Conservation (phyloP, 2,113 vertebrate genomes). For the Neogobius melanostomus region DNA sequence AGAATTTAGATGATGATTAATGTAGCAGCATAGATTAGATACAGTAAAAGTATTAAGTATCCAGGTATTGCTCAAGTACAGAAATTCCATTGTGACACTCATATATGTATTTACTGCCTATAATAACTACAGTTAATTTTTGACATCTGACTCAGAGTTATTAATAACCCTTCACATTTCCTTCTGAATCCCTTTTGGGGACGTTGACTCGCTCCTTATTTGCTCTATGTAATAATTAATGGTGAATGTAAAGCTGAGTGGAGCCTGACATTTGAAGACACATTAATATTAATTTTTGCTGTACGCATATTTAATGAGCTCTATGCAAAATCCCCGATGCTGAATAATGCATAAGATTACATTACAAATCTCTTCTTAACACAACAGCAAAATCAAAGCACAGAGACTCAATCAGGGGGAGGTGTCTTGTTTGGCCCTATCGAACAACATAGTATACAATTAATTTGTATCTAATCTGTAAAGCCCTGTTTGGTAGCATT, state of each 20-base stretch:
- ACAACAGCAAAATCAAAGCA: constrained; percentile 10
- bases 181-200: constrained; percentile 24
- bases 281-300: constrained; percentile 55
- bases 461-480: constrained; percentile 1
- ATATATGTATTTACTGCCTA: background rate
- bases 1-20: too few relatives aligned
- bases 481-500: constrained; percentile 15
- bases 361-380: constrained; percentile 21
- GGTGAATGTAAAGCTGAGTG: constrained; percentile 14
- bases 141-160: background rate
- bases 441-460: background rate
- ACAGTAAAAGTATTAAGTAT: too few relatives aligned
- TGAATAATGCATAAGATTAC: constrained; percentile 56
- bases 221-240: constrained; percentile 50
- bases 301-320: constrained; percentile 44
- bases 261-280: constrained; percentile 33
- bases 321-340: constrained; percentile 38
- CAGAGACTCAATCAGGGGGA: background rate
- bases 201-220: constrained; percentile 27
- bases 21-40: too few relatives aligned
- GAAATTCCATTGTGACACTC: background rate
- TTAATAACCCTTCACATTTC: constrained; percentile 7
- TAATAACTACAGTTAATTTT: background rate
- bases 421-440: constrained; percentile 4
- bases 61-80: too few relatives aligned